Evolutionary conservation across 2,888 invertebrate species (phyloP), one percentile per base, ranked within the genome.

Genomic region (Pegoplata infirma): DNA sequence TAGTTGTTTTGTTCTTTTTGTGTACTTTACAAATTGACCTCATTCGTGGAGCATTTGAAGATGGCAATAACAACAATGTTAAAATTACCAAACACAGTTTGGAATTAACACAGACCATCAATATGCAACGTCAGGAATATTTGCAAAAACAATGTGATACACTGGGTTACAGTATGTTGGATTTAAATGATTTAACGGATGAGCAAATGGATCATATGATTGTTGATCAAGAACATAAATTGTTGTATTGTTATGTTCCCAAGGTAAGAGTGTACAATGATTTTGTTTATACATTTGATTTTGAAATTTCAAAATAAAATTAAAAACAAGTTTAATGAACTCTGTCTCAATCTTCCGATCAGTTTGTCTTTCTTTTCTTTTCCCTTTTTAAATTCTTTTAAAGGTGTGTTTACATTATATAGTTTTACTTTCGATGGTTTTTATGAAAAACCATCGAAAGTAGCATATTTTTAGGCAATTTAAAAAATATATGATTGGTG

Each of bases 221-320:
- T 80, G 94, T 97, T 17, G 96, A 97, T 87, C 94, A 95, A 84
- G 91, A 93, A 75, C 95, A 96, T 85, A 94, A 94, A 87, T 91
- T 97, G 14, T 90, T 98, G 12, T 98, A 97, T 86, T 98, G 98
- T 87, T 97, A 97, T 89, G 96, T 98, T 81, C 97, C 98, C 75
- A 98, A 98, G 93, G 96, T 96, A 91, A 91, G 91, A 68, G 10
- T 40, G 32, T 32, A 7, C 10, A 10, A 32, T 32, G 8, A 32
- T 32, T 32, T 7, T 32, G 2, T 32, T 7, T 32, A 10, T 7
- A 32, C 6, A n/a, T 23, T 23, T 3, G 28, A 10, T 32, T 25
- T 32, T 28, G 4, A 17, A 28, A 10, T 32, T n/a, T n/a, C 1
- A 21, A 55, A 28, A 40, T 68, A n/a, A 49, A 46, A 32, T 44